Percentiles rank a stretch among this genome's conserved stretches.
These are phyloP conservation scores for Lottia scabra DNA, from an alignment of 2,888 invertebrate genomes.

Conservation along the genomic window DNA sequence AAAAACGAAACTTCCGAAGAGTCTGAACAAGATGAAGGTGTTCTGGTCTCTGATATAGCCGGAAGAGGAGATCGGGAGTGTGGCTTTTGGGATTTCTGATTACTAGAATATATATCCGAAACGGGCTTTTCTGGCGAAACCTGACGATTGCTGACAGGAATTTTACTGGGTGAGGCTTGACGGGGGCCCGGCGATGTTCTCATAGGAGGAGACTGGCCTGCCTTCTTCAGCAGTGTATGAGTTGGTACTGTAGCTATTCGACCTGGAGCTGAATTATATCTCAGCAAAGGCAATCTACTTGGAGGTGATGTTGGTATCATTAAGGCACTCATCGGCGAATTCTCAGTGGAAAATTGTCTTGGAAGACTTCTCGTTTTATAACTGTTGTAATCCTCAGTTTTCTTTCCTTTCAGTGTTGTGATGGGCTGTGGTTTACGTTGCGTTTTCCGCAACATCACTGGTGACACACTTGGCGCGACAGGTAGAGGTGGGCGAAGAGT, in stretches of 20 bases:
- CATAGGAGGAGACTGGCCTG: constrained; percentile 11
- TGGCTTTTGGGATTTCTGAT: constrained; percentile 25
- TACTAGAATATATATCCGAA: constrained; percentile 6
- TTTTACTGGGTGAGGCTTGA: constrained; percentile 33
- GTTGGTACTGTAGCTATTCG: constrained; percentile 58
- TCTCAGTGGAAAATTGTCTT: constrained; percentile 32
- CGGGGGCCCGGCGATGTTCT: constrained; percentile 19
- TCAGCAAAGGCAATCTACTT: constrained; percentile 40
- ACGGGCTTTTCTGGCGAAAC: constrained; percentile 24
- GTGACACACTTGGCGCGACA: not conserved
- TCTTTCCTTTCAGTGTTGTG: constrained; percentile 51
- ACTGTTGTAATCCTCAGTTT: constrained; percentile 22
- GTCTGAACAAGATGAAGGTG: constrained; percentile 41
- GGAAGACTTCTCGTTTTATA: constrained; percentile 43
- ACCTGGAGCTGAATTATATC: constrained; percentile 59
- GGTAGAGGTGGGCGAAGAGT: not conserved
- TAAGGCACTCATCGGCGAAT: constrained; percentile 30
- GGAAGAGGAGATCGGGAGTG: constrained; percentile 27
- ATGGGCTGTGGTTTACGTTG: constrained; percentile 58
- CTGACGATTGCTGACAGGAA: constrained; percentile 30
- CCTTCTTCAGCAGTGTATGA: constrained; percentile 36
- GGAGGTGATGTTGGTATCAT: constrained; percentile 42
- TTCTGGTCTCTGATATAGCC: constrained; percentile 40
- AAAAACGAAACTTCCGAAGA: constrained; percentile 31
- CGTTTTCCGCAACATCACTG: constrained; percentile 17